Percentiles rank a stretch among this genome's conserved stretches.
phyloP scores from a whole-genome alignment of 2,888 invertebrate genomes.

The Crepidodera aurea region DNA sequence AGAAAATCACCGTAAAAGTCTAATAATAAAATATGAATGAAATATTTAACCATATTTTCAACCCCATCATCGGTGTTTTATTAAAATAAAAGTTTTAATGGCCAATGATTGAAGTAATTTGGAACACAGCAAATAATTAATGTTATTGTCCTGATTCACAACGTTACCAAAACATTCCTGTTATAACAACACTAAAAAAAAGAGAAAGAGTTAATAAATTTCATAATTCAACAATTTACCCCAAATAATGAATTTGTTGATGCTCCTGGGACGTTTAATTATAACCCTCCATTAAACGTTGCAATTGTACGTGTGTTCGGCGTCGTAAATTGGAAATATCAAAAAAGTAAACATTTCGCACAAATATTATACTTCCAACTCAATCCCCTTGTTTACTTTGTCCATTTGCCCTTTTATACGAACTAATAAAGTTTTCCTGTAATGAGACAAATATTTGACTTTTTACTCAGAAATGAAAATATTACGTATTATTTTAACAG shows the following conservation, averaged over 20 bases:
- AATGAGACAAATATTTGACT: conserved; percentile 18
- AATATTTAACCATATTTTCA: too few species aligned
- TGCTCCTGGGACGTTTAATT: conserved; percentile 2
- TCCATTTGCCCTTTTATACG: conserved; percentile 21
- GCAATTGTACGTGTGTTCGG: not conserved
- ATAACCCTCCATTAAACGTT: not conserved
- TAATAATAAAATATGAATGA: too few species aligned
- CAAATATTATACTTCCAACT: conserved; percentile 13
- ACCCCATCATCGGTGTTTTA: too few species aligned
- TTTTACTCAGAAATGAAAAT: conserved; percentile 9
- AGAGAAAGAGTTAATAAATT: not conserved
- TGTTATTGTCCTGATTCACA: too few species aligned
- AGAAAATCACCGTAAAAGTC: too few species aligned
- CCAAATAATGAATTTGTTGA: conserved; percentile 2
- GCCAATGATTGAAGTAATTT: too few species aligned
- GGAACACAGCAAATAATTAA: too few species aligned
- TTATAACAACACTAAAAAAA: too few species aligned
- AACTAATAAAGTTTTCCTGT: conserved; percentile 17
- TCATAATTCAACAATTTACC: not conserved
- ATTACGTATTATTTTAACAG: conserved; percentile 1
- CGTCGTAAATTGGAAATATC: conserved; percentile 22
- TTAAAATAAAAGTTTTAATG: too few species aligned
- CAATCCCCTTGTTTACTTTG: conserved; percentile 20
- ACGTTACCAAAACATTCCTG: too few species aligned
- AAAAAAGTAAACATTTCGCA: conserved; percentile 17